Conservation (phyloP, 2,797 vertebrate genomes). For the Acanthornis magna region DNA sequence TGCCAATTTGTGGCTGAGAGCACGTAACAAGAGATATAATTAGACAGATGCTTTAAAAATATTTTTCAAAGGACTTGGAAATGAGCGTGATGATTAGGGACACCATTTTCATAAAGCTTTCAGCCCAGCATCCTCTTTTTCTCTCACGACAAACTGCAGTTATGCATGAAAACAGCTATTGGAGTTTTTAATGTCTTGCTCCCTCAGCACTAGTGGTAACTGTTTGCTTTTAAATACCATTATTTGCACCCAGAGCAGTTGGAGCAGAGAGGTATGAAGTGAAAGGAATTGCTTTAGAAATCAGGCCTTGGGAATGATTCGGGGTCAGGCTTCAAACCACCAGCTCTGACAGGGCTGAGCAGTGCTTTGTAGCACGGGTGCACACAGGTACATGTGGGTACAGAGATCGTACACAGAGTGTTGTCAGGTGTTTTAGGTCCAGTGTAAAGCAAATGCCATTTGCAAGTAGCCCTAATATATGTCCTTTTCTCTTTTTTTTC, state of each 20-base stretch:
- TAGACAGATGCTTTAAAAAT: conserved; percentile 1
- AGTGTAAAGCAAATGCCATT: neutral
- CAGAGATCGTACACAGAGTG: neutral
- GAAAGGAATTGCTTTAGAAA: no score
- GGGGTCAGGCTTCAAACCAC: neutral
- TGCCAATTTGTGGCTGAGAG: neutral
- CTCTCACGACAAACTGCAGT: neutral
- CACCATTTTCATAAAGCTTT: neutral
- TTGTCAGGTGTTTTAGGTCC: neutral
- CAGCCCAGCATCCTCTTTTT: neutral
- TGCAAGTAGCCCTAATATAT: neutral
- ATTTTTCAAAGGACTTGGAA: conserved; percentile 1
- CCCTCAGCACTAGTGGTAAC: neutral
- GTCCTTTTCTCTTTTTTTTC: neutral
- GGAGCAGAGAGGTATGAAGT: neutral
- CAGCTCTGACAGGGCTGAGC: neutral
- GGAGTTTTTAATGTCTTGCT: neutral
- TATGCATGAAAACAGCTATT: neutral
- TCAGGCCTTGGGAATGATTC: no score
- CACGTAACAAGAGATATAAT: neutral
- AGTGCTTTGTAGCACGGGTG: neutral
- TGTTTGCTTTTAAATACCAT: neutral
- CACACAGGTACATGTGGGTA: neutral
- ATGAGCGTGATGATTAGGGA: neutral
- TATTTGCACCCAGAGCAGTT: neutral